These are phyloP conservation scores for Numida meleagris DNA, from an alignment of 2,113 vertebrate genomes.

Conservation along the genomic window DNA sequence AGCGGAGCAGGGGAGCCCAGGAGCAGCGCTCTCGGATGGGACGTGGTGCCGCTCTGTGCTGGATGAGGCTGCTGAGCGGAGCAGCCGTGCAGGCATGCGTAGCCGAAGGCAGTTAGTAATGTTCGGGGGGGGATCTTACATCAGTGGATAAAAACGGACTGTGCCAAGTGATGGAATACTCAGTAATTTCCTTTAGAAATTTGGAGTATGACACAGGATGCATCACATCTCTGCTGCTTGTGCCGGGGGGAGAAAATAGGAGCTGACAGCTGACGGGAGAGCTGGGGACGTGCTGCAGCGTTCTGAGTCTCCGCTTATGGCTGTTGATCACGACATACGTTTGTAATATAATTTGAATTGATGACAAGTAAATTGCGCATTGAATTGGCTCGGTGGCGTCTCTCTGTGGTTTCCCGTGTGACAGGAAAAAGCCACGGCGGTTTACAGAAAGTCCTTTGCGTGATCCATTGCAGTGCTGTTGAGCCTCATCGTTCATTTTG, in stretches of 20 bases:
- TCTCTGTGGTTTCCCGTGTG: background rate
- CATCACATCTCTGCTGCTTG: rapidly evolving
- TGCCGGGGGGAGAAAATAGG: background rate
- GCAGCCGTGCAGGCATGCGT: background rate
- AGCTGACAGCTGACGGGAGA: background rate
- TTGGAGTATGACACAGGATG: rapidly evolving
- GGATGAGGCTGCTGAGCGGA: background rate
- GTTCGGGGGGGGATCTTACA: background rate
- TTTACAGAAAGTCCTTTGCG: background rate
- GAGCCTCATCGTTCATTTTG: rapidly evolving
- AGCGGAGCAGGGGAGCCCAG: background rate
- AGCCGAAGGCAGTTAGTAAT: background rate
- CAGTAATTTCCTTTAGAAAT: background rate
- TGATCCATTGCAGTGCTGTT: rapidly evolving
- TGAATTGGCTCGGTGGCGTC: background rate
- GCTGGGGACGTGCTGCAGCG: background rate
- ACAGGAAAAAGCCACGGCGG: rapidly evolving
- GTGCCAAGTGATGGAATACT: background rate
- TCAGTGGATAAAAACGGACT: background rate
- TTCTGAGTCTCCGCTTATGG: background rate
- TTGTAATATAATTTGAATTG: background rate
- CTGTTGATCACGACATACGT: background rate
- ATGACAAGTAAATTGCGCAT: background rate
- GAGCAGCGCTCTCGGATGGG: background rate
- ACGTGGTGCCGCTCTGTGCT: background rate